A percentile compares a stretch with the other conserved stretches of the same genome.
These are phyloP conservation scores for Bellardia bayeri DNA, from an alignment of 2,888 invertebrate genomes.

Conservation along the genomic window DNA sequence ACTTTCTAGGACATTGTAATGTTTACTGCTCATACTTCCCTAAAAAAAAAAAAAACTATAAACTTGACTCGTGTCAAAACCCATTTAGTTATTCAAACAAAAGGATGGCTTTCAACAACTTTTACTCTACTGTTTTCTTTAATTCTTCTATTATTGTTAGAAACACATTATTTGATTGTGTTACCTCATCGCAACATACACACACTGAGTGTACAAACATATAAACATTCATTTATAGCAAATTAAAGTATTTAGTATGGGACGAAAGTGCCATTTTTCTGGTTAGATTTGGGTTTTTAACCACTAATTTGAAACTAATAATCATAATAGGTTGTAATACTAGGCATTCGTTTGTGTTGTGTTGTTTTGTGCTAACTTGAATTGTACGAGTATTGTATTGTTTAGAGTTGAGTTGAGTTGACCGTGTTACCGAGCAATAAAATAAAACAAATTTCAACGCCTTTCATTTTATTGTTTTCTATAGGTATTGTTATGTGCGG, in stretches of 20 bases:
- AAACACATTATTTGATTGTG: slow-evolving; percentile 1
- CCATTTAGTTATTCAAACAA: slow-evolving; percentile 56
- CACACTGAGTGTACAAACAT: neutral
- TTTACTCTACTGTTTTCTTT: slow-evolving; percentile 30
- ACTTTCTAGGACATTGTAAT: slow-evolving; percentile 31
- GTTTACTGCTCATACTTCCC: slow-evolving; percentile 1
- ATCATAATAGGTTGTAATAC: slow-evolving; percentile 60
- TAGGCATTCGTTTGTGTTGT: slow-evolving; percentile 40
- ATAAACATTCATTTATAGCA: neutral
- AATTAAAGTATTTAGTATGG: slow-evolving; percentile 12
- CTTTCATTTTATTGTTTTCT: slow-evolving; percentile 47
- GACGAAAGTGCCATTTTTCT: slow-evolving; percentile 54
- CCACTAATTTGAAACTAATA: slow-evolving; percentile 64
- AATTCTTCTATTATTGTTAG: slow-evolving; percentile 33
- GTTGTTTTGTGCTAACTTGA: neutral
- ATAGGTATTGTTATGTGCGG: slow-evolving; percentile 19
- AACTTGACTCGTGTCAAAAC: slow-evolving; percentile 60
- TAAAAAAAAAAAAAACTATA: neutral
- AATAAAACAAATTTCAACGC: slow-evolving; percentile 68
- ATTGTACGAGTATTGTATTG: neutral
- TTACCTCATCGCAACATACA: slow-evolving; percentile 12
- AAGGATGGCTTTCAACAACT: slow-evolving; percentile 57
- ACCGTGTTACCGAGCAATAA: slow-evolving; percentile 65
- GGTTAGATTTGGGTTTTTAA: slow-evolving; percentile 55
- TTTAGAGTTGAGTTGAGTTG: slow-evolving; percentile 25